Evolutionary conservation across 2,888 invertebrate species (phyloP).

Genomic region (Acronicta leporina): DNA sequence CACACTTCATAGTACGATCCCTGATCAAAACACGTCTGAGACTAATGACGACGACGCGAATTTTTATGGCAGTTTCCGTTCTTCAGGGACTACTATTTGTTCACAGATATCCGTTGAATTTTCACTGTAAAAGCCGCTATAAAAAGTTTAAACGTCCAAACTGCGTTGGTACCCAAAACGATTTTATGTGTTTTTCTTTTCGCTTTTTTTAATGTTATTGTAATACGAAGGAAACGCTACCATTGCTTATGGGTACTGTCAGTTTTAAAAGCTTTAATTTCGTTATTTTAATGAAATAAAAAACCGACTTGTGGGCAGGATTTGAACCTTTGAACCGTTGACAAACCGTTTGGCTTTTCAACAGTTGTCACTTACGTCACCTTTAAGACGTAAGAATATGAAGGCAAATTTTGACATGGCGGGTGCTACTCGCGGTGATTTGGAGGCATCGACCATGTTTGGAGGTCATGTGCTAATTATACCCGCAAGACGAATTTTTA

Average conservation of each 20-base stretch:
- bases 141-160: slow-evolving; percentile 76
- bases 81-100: slow-evolving; percentile 80
- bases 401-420: no score
- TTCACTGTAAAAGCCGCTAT: slow-evolving; percentile 73
- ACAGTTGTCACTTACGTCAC: no score
- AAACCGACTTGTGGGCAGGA: no score
- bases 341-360: no score
- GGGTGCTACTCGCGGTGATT: no score
- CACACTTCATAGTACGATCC: slow-evolving; percentile 66
- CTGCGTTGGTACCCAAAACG: slow-evolving; percentile 62
- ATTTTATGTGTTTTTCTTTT: slow-evolving; percentile 65
- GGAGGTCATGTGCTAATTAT: no score
- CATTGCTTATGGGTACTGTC: slow-evolving; percentile 43
- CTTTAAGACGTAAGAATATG: no score
- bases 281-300: no score
- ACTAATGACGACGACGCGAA: slow-evolving; percentile 84
- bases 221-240: slow-evolving; percentile 46
- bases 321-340: no score
- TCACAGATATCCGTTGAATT: slow-evolving; percentile 78
- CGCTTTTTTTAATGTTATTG: slow-evolving; percentile 57
- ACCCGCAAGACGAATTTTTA: no score
- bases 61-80: slow-evolving; percentile 83
- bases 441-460: no score
- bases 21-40: slow-evolving; percentile 86
- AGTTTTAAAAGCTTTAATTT: slow-evolving; percentile 9